These are phyloP conservation scores for Bugula neritina DNA, from an alignment of 2,888 invertebrate species.

Conservation along the genomic window DNA sequence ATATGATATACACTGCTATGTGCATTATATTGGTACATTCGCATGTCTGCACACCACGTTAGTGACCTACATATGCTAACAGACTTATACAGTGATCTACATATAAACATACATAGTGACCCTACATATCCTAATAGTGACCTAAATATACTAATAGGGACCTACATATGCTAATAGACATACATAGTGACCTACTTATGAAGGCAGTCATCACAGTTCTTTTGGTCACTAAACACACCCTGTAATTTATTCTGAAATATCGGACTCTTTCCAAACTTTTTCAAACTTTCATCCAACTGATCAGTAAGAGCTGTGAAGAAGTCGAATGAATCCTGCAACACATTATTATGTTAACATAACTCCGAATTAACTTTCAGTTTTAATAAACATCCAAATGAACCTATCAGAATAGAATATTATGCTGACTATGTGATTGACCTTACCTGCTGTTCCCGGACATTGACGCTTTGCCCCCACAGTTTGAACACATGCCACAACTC, in stretches of 20 bases:
- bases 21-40: too few species aligned
- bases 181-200: constrained; percentile 48
- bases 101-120: too few species aligned
- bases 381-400: too few species aligned
- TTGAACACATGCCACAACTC: constrained; percentile 57
- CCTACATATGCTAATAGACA: background rate
- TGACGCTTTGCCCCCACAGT: constrained; percentile 57
- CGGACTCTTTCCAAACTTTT: constrained; percentile 52
- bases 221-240: constrained; percentile 58
- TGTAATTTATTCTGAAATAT: constrained; percentile 56
- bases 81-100: too few species aligned
- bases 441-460: constrained; percentile 55
- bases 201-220: constrained; percentile 58
- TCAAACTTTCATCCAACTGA: constrained; percentile 57
- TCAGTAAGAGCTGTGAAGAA: constrained; percentile 57
- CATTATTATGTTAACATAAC: background rate
- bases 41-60: too few species aligned
- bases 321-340: constrained; percentile 55
- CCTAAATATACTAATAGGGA: too few species aligned
- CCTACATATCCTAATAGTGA: too few species aligned
- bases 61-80: too few species aligned
- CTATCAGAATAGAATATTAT: too few species aligned
- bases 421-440: too few species aligned
- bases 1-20: too few species aligned
- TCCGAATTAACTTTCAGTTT: background rate